Evolutionary conservation across 2,797 vertebrate genomes (phyloP), one percentile per base, ranked within the genome.

Genomic region (Danio jaintianensis): DNA sequence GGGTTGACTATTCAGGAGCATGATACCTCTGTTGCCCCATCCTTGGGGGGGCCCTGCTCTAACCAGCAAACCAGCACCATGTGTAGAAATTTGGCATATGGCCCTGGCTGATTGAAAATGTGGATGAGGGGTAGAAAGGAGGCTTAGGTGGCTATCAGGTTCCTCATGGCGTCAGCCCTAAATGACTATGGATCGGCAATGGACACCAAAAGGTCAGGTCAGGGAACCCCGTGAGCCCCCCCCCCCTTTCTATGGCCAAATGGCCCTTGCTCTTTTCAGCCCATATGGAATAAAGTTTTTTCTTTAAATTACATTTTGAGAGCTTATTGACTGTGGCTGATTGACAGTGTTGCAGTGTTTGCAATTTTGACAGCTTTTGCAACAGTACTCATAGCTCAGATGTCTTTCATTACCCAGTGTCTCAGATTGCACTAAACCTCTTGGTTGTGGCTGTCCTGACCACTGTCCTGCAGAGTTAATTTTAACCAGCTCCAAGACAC

Each of bases 31-130:
- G 18, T 70, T 58, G 11, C 67, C 62, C n/a, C 7, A 13, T 67
- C 52, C 58, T 67, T 59, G 55, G 78, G 36, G 66, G 75, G 11
- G 20, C 13, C 52, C 53, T 70, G 1, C 45, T 48, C 29, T 85
- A 85, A 88, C 50, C 78, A 58, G n/a, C 63, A 59, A 85, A 88
- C 50, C 78, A 58, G n/a, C 63, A 59, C 72, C 86, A 85, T 80
- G 62, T 84, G 83, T 83, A 73, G 18, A 42, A 82, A 48, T 43
- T 40, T 82, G 78, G 69, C 67, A 79, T 47, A 73, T 40, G 38
- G 53, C 61, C 43, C 43, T 70, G 78, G 75, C 61, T 76, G 58
- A 80, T 47, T 64, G 79, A 82, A 40, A n/a, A 59, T 61, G 15
- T 78, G 72, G 69, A 67, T 83, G 68, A 68, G 66, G 72, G 71